Evolutionary conservation across 2,113 vertebrate species (phyloP), one percentile per base, ranked within the genome.

Genomic region (Serilophus lunatus): DNA sequence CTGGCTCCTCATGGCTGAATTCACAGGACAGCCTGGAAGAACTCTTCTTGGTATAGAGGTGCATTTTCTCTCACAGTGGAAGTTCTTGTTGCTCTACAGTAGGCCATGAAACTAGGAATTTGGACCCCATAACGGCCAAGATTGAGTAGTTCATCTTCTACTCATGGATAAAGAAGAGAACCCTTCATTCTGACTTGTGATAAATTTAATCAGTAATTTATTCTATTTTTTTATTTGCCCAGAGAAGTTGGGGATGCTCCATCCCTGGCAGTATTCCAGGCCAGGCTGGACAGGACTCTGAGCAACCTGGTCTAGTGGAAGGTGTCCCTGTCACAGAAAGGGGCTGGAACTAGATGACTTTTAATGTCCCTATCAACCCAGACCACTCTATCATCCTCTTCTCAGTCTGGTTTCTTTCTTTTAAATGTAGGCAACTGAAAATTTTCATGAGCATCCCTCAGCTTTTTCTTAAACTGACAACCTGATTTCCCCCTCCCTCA

Each of bases 401-500:
- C 53, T 45, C 33, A 76, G 10, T 7, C 72, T n/a, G 5, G 4
- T 1, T 40, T 7, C 38, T 26, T n/a, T 44, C 50, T 51, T 47
- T 35, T 3, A 3, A 29, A 49, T 24, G 2, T 14, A 50, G 5
- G 3, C 10, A 68, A 45, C 7, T 31, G 18, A 88, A 69, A 23
- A 51, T 36, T 18, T 64, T 65, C 10, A 28, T 49, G 1, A 40
- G 5, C 24, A 49, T 47, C 3, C 9, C n/a, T 42, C 12, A 70
- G 11, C 2, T 4, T 61, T 60, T 93, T 49, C 19, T 54, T 61
- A 71, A 26, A 36, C 4, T 66, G 5, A 57, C 19, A 50, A 59
- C 2, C 0, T 49, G 20, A 0, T 9, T 15, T 18, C 11, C 23
- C 51, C 15, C 26, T 35, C 0, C 28, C 3, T 4, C 77, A 33